phyloP scores from a whole-genome alignment of 2,797 vertebrate species.

The Crypturellus tataupa region DNA sequence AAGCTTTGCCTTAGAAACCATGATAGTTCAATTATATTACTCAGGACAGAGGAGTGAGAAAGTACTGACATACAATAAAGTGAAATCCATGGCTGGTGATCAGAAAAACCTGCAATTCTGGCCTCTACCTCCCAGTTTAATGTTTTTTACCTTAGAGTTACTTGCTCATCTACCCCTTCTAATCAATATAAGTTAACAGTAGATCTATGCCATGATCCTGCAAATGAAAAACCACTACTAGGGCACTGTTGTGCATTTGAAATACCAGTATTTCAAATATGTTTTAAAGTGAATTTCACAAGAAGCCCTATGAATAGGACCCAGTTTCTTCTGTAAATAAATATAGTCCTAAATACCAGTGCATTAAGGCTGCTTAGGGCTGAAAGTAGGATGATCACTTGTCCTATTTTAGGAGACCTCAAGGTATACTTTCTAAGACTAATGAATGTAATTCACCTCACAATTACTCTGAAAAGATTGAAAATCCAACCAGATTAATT shows the following conservation, averaged over 20 bases:
- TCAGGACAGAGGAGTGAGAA: not conserved
- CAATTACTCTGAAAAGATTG: constrained; percentile 48
- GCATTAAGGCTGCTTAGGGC: constrained; percentile 6
- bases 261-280: not conserved
- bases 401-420: constrained; percentile 28
- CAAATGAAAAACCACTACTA: not conserved
- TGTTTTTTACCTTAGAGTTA: not conserved
- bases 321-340: constrained; percentile 7
- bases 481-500: constrained; percentile 49
- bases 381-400: constrained; percentile 3
- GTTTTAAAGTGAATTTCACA: not conserved
- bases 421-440: constrained; percentile 6
- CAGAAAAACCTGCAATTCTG: not conserved
- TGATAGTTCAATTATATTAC: too few species aligned
- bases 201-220: not conserved
- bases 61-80: not conserved
- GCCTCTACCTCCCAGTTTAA: not conserved
- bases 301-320: not conserved
- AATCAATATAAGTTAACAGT: not conserved
- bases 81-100: not conserved
- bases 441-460: constrained; percentile 6
- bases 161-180: not conserved
- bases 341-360: not conserved
- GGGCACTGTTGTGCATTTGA: not conserved
- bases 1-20: not conserved